phyloP scores from a whole-genome alignment of 2,797 vertebrate genomes.

The Lithobates sylvaticus region DNA sequence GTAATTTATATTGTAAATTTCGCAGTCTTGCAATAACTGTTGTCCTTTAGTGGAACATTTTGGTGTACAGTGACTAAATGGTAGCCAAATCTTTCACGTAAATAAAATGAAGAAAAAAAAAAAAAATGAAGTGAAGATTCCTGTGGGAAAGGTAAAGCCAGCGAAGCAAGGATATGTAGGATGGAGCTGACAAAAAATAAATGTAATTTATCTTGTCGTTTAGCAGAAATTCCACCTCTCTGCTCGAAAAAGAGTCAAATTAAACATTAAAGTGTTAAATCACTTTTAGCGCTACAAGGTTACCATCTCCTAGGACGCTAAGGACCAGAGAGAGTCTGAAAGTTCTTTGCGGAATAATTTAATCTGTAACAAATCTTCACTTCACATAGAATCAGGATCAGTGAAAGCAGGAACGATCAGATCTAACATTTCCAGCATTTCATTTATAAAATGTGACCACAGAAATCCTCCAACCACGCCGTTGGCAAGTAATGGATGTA shows the following conservation, averaged over 20 bases:
- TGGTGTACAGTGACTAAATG: neutral
- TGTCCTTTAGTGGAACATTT: conserved; percentile 6
- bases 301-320: conserved; percentile 43
- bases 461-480: conserved; percentile 28
- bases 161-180: conserved; percentile 23
- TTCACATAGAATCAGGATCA: conserved; percentile 40
- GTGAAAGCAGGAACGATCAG: conserved; percentile 33
- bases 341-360: conserved; percentile 47
- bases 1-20: neutral
- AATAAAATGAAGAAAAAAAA: conserved; percentile 17
- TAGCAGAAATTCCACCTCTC: conserved; percentile 27
- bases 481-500: conserved; percentile 23
- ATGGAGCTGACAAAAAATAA: conserved; percentile 43
- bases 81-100: conserved; percentile 4
- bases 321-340: conserved; percentile 39
- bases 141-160: conserved; percentile 27
- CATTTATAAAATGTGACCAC: conserved; percentile 49
- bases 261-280: conserved; percentile 56
- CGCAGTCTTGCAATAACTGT: conserved; percentile 16
- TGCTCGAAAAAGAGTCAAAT: conserved; percentile 36
- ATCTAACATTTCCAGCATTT: conserved; percentile 39
- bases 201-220: conserved; percentile 41
- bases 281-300: conserved; percentile 54
- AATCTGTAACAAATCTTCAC: conserved; percentile 49
- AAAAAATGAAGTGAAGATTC: neutral